Evolutionary conservation across 2,797 vertebrate species (phyloP).

Genomic region (Tangara arthus): DNA sequence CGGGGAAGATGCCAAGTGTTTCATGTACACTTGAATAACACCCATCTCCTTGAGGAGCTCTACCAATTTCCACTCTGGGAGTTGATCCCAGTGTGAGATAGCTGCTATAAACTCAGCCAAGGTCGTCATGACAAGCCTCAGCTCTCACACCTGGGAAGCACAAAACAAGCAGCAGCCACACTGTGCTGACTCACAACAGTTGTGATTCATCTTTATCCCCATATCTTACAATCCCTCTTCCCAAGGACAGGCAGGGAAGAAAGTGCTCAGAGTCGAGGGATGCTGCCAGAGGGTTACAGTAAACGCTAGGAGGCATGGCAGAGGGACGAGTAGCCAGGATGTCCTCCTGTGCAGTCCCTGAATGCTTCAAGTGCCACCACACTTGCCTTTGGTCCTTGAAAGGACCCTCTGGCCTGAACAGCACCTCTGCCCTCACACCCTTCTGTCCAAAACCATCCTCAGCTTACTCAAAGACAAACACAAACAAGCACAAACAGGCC

Average conservation of each 20-base stretch:
- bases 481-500: neutral
- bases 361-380: neutral
- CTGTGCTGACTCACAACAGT: neutral
- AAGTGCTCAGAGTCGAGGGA: fast-evolving
- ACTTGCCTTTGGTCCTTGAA: neutral
- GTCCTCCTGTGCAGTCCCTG: neutral
- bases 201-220: neutral
- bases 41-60: neutral
- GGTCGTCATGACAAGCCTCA: neutral
- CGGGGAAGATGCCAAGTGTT: neutral
- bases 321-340: neutral
- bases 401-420: neutral
- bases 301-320: neutral
- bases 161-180: neutral
- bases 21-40: fast-evolving
- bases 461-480: neutral
- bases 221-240: neutral
- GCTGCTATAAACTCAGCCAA: neutral
- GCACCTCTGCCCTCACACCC: neutral
- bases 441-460: neutral
- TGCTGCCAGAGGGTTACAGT: neutral
- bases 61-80: neutral
- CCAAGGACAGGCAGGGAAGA: neutral
- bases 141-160: neutral
- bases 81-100: neutral